phyloP scores from a whole-genome alignment of 53 echinoderm and acorn worm genomes.

The Paracentrotus lividus region DNA sequence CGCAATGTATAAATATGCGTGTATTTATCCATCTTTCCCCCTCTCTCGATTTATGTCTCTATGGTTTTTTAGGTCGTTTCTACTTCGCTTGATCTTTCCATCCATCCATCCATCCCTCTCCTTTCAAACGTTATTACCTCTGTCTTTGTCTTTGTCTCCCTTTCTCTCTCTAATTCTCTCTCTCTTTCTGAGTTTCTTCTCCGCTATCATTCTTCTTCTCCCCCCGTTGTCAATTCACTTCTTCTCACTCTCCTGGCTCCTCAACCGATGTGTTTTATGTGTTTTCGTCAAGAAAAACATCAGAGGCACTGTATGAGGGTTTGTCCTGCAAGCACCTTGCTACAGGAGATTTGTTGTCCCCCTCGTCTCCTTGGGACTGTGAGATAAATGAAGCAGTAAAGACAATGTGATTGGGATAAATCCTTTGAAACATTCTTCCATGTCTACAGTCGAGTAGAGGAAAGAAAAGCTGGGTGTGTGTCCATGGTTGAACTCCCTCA shows the following conservation, averaged over 20 bases:
- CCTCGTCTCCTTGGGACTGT: neutral
- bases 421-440: constrained; percentile 48
- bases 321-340: neutral
- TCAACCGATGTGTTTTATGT: neutral
- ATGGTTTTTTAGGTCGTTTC: neutral
- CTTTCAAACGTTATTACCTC: no score
- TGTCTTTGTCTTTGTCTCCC: no score
- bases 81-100: no score
- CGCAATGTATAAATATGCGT: no score
- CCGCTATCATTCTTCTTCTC: no score
- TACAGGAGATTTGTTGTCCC: neutral
- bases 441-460: constrained; percentile 35
- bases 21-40: neutral
- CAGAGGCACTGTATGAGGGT: no score
- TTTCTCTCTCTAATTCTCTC: neutral
- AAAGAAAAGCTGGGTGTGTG: constrained; percentile 38
- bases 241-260: neutral
- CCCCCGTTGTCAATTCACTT: neutral
- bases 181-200: neutral
- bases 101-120: no score
- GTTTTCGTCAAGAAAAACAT: neutral
- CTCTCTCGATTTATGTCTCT: neutral
- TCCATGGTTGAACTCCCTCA: neutral
- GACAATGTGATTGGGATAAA: constrained; percentile 31
- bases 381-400: constrained; percentile 34